Evolutionary conservation across 2,888 invertebrate species (phyloP).

Genomic region (Mythimna impura): DNA sequence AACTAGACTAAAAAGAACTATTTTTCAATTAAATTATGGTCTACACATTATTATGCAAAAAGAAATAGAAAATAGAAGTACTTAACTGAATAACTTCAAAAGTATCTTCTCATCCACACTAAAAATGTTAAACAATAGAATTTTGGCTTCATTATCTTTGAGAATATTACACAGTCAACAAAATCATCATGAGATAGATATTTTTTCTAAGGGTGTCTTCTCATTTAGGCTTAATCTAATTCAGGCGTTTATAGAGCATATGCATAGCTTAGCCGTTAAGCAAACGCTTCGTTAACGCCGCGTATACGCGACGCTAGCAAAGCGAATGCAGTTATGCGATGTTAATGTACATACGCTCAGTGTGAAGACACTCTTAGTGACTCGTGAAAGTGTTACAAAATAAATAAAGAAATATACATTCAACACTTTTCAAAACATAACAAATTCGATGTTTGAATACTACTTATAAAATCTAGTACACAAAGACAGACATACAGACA

Average conservation of each 20-base stretch:
- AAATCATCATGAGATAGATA: not conserved
- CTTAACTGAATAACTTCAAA: constrained; percentile 4
- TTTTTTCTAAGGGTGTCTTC: not conserved
- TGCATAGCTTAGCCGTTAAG: not conserved
- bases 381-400: not conserved
- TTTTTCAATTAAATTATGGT: constrained; percentile 61
- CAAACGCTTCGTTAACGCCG: not conserved
- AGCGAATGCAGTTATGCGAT: not conserved
- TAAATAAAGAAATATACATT: not conserved
- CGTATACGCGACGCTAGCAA: not conserved
- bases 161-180: not conserved
- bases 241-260: not conserved
- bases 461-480: constrained; percentile 44
- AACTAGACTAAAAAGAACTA: constrained; percentile 64
- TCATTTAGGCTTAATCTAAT: not conserved
- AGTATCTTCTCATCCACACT: not conserved
- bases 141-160: not conserved
- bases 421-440: constrained; percentile 1
- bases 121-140: not conserved
- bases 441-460: constrained; percentile 52
- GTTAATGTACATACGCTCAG: not conserved
- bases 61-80: constrained; percentile 3
- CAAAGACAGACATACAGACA: constrained; percentile 37
- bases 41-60: constrained; percentile 43
- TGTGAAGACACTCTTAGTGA: not conserved